A percentile compares a stretch with the other conserved stretches of the same genome.
Evolutionary conservation across 2,113 vertebrate species (phyloP).

Genomic region (Centropus unirufus): DNA sequence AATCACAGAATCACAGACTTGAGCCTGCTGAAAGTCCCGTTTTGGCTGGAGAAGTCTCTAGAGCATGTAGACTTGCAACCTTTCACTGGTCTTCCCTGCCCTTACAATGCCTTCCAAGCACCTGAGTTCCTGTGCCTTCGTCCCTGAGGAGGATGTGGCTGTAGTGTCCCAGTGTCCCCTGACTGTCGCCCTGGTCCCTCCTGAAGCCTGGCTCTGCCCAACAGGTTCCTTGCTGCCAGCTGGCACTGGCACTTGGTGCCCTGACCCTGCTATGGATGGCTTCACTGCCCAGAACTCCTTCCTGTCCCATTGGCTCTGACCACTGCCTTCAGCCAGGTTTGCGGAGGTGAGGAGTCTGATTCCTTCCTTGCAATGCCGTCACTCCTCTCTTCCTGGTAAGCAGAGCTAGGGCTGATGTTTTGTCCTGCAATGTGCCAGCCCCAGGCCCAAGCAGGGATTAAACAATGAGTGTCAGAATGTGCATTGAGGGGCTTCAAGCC

Average conservation of each 20-base stretch:
- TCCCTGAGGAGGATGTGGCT: not conserved
- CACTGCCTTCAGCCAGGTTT: fast-evolving
- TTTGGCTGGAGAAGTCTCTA: not conserved
- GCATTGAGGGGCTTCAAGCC: fast-evolving
- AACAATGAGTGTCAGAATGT: not conserved
- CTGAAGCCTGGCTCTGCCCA: not conserved
- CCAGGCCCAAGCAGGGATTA: not conserved
- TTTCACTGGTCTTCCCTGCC: not conserved
- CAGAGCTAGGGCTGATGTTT: not conserved
- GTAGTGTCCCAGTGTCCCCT: not conserved
- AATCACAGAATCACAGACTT: too few relatives aligned
- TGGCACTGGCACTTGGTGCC: not conserved
- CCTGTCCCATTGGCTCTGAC: not conserved
- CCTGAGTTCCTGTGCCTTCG: not conserved
- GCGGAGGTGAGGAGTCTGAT: not conserved
- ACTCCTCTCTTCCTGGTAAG: not conserved
- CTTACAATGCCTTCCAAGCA: not conserved
- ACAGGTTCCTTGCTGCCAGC: not conserved
- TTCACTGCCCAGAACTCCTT: not conserved
- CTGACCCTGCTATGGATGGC: not conserved
- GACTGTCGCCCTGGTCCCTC: not conserved
- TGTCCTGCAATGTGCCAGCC: not conserved
- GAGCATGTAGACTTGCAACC: not conserved
- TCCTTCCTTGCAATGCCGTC: not conserved
- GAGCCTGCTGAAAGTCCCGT: fast-evolving